These are phyloP conservation scores for Pterophyllum scalare DNA, from an alignment of 2,113 vertebrate species.

Conservation along the genomic window DNA sequence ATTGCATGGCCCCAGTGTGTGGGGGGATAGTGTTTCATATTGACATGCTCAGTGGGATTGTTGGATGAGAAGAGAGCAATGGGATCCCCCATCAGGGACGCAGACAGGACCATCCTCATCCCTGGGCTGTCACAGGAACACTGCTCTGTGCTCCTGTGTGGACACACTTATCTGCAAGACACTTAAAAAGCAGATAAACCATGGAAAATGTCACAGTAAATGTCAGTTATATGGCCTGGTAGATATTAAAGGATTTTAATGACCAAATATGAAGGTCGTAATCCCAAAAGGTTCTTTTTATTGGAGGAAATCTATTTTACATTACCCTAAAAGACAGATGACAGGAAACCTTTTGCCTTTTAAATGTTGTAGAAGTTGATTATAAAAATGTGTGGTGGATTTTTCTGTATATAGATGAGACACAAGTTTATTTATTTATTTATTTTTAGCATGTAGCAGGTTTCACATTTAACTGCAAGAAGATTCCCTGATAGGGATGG, in stretches of 20 bases:
- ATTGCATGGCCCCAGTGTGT: conserved; percentile 1
- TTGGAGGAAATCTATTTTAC: conserved; percentile 13
- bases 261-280: conserved; percentile 32
- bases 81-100: conserved; percentile 76
- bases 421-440: not conserved
- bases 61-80: conserved; percentile 78
- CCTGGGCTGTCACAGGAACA: conserved; percentile 50
- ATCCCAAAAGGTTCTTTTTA: conserved; percentile 19
- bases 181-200: conserved; percentile 51
- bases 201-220: conserved; percentile 56
- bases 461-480: conserved; percentile 56
- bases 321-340: conserved; percentile 8
- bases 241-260: conserved; percentile 47
- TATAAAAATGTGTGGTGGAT: not conserved
- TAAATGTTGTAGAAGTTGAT: not conserved
- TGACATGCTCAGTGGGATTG: conserved; percentile 81
- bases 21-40: conserved; percentile 75
- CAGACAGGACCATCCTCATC: conserved; percentile 54
- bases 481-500: conserved; percentile 39
- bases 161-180: conserved; percentile 50
- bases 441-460: conserved; percentile 34
- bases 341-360: conserved; percentile 9
- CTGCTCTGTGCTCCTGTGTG: conserved; percentile 30
- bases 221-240: conserved; percentile 44
- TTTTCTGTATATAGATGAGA: conserved; percentile 30